Conservation (phyloP, 2,797 vertebrate genomes). For the Crypturellus tataupa region DNA sequence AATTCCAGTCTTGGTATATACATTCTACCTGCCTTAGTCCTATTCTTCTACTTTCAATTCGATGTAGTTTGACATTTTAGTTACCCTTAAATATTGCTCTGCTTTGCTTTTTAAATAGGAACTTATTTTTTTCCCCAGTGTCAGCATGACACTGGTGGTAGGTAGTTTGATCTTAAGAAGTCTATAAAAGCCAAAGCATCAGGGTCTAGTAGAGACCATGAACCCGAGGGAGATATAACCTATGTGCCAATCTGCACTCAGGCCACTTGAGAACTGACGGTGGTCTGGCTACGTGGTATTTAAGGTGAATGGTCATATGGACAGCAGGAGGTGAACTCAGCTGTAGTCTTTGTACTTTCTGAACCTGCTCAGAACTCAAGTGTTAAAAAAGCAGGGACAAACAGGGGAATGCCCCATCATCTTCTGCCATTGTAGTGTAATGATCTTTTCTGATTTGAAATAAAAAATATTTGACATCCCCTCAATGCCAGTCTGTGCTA, state of each 20-base stretch:
- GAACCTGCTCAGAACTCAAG: not conserved
- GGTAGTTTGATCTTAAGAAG: not conserved
- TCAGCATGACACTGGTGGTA: accelerated
- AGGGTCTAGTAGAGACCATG: not conserved
- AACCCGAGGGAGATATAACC: not conserved
- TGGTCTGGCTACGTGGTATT: not conserved
- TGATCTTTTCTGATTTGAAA: constrained; percentile 15
- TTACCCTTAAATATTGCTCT: not conserved
- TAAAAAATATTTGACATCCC: not conserved
- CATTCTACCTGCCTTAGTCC: not conserved
- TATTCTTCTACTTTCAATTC: not conserved
- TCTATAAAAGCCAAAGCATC: not conserved
- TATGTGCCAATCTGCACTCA: not conserved
- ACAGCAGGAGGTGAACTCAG: not conserved
- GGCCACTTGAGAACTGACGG: not conserved
- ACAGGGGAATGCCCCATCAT: not conserved
- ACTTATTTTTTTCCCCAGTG: accelerated
- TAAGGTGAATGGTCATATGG: not conserved
- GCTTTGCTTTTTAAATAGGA: not conserved
- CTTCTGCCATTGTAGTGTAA: not conserved
- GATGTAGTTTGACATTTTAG: not conserved
- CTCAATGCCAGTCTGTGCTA: not conserved
- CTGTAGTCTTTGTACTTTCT: not conserved
- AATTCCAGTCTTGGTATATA: not conserved
- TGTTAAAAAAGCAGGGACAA: not conserved